Evolutionary conservation across 2,797 vertebrate species (phyloP).

Genomic region (Rhincodon typus): DNA sequence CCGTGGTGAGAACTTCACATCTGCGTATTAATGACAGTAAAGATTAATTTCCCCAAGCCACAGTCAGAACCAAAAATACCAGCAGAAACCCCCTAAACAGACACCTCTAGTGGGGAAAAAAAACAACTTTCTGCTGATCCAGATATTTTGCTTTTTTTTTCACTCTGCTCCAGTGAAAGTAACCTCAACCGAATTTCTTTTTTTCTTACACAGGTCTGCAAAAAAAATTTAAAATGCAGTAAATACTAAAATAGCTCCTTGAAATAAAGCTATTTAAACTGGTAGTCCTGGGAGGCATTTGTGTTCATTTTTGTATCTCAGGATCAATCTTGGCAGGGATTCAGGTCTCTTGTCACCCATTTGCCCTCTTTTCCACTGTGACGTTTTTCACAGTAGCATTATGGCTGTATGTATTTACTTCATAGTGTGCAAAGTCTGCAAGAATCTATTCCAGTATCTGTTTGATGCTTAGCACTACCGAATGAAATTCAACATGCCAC

Average conservation of each 20-base stretch:
- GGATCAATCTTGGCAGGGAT: not conserved
- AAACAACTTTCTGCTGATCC: conserved; percentile 85
- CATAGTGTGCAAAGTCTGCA: not conserved
- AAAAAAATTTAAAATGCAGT: conserved; percentile 6
- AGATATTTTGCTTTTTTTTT: conserved; percentile 47
- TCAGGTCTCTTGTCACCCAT: not conserved
- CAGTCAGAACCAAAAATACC: conserved; percentile 51
- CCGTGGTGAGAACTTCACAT: conserved; percentile 89
- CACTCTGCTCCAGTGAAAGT: conserved; percentile 52
- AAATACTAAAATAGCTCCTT: not conserved
- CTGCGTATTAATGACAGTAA: conserved; percentile 94
- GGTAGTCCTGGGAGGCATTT: not conserved
- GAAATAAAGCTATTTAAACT: not conserved
- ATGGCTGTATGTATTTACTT: not conserved
- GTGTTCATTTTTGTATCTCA: not conserved
- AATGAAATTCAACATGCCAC: not conserved
- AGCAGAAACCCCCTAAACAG: conserved; percentile 68
- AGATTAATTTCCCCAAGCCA: conserved; percentile 84
- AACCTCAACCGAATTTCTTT: conserved; percentile 44
- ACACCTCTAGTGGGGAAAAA: conserved; percentile 68
- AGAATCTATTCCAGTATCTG: not conserved
- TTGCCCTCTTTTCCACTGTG: not conserved
- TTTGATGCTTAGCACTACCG: not conserved
- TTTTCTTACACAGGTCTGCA: conserved; percentile 41
- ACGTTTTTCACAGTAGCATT: not conserved